Conservation (phyloP, 2,888 invertebrate species). For the Drosophila parthenogenetica region DNA sequence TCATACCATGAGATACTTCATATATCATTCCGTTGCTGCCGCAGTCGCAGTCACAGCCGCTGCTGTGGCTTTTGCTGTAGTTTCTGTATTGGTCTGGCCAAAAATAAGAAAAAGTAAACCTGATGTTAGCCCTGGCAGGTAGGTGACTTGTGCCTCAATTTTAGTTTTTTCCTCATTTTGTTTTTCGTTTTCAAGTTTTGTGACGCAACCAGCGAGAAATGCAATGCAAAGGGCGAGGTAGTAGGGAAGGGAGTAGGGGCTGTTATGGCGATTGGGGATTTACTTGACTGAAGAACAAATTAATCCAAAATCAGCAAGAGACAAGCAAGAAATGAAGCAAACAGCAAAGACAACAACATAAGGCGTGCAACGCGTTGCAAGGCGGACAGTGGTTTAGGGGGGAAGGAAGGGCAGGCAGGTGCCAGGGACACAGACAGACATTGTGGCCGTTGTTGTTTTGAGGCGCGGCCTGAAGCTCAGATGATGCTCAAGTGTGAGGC, state of each 20-base stretch:
- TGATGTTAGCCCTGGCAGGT: conserved; percentile 67
- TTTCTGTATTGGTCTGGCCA: conserved; percentile 34
- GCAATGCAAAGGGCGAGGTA: conserved; percentile 41
- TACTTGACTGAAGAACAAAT: conserved; percentile 80
- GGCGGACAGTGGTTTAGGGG: neutral
- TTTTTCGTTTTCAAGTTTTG: conserved; percentile 53
- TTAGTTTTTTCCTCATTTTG: conserved; percentile 28
- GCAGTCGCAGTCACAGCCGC: conserved; percentile 18
- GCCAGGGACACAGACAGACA: conserved; percentile 17
- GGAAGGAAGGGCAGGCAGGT: neutral
- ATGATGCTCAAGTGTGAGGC: conserved; percentile 67
- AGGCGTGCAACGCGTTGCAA: conserved; percentile 21
- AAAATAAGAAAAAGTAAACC: conserved; percentile 31
- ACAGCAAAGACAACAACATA: conserved; percentile 38
- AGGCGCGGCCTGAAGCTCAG: conserved; percentile 63
- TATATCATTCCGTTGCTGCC: conserved; percentile 78
- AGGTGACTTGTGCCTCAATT: conserved; percentile 66
- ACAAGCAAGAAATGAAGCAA: conserved; percentile 66
- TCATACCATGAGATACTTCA: conserved; percentile 84
- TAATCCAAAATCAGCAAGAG: conserved; percentile 83
- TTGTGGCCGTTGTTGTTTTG: conserved; percentile 44
- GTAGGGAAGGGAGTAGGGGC: conserved; percentile 41
- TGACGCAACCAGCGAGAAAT: conserved; percentile 72
- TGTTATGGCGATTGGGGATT: conserved; percentile 68
- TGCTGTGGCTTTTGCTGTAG: conserved; percentile 21